Evolutionary conservation across 2,888 invertebrate species (phyloP), one percentile per base, ranked within the genome.

Genomic region (Spialia ferax): DNA sequence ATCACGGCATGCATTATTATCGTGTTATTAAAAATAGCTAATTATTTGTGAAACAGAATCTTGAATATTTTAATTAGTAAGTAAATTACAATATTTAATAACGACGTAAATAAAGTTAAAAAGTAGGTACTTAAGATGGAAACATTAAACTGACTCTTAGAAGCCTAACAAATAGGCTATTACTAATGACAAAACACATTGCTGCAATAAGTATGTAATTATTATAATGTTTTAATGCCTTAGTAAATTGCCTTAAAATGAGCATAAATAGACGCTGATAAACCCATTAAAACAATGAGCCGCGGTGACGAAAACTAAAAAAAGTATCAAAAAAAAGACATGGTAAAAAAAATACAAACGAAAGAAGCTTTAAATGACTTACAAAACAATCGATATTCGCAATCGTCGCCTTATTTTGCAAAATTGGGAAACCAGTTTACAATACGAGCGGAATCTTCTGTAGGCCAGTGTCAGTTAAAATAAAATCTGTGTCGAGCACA

Each of bases 391-490:
- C 69, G 68, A 66, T 71, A 72, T 71, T 73, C 68, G 73, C 69
- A 73, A 74, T 63, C 70, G 65, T 68, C 64, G 63, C 59, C 68
- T 64, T 72, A 66, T 68, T 71, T 75, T 73, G 75, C 65, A 69
- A 73, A 75, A 73, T 74, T 73, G 65, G 70, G 68, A 70, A 74
- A 76, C 71, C 29, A 69, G 70, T 73, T 67, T 71, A 72, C 66
- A 73, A 72, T 75, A 71, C 70, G 68, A 72, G 71, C 68, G 69
- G 69, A 72, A 73, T 75, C 73, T 68, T 73, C 72, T 73, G 68
- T 71, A 68, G 72, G 73, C 70, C 74, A 74, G 69, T 73, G 72
- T 70, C 71, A 54, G 63, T 54, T 13, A 70, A 73, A 73, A 57
- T 57, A 69, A 72, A 65, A 71, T 76, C 50, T 50, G 63, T 62